Base-by-base conservation (phyloP, 2,888 invertebrate species). In the Theretra japonica region DNA sequence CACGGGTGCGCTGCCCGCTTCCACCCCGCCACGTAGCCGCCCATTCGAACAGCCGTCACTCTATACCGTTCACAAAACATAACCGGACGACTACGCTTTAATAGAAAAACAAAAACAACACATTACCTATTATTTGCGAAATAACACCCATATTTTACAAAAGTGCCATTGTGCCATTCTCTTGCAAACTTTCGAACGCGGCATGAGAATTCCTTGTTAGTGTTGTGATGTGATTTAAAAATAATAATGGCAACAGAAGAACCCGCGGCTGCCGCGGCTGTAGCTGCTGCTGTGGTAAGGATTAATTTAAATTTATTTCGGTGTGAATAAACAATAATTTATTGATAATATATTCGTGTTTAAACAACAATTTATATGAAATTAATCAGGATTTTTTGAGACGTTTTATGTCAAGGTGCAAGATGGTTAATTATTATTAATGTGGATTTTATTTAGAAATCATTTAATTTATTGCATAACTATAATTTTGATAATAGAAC, bases 11-110 rank as follows among this genome's bases (percentile, higher is more conserved):
- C 86, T 90, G 92, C 83, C 90, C 91, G 88, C 82, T 83, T 81
- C 85, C 86, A 80, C 86, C 83, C 81, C 83, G 81, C 83, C 82
- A 79, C 80, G 81, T 81, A 77, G 80, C 82, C 87, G 81, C 80
- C 87, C 86, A 86, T 87, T 86, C 85, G 84, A 81, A 85, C 83
- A 81, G 82, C 84, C 87, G 86, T 92, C 93, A 93, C 93, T 94
- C 88, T 85, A 87, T 91, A 90, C 88, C 91, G 86, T 83, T 90
- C 92, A 87, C 90, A 94, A 93, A 93, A 93, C 93, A 92, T 88
- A 92, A 92, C 90, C 93, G 94, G 94, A 95, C 91, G 95, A 94
- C 90, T 93, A 83, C 86, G 74, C 78, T 50, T 62, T 60, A 70
- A 56, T 56, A 57, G 19, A 53, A 65, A 62, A 71, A 71, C 62